phyloP scores from a whole-genome alignment of 1,140 invertebrate genomes.

The Mycetomoellerius zeteki region DNA sequence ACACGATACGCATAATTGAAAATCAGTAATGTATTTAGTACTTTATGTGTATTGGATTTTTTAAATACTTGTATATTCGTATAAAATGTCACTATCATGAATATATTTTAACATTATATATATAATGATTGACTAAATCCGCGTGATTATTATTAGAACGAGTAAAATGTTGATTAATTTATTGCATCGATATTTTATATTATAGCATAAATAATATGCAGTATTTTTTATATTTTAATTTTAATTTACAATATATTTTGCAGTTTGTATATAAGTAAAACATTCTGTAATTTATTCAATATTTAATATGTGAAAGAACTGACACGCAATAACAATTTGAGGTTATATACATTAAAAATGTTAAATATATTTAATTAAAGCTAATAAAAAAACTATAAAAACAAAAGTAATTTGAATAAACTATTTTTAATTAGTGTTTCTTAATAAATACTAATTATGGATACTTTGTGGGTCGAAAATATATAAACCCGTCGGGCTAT shows the following conservation, averaged over 20 bases:
- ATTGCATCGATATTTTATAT: neutral
- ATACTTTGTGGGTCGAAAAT: slow-evolving; percentile 32
- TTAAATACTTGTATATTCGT: neutral
- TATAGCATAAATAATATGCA: neutral
- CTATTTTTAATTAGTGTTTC: neutral
- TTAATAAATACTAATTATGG: neutral
- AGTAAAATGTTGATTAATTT: neutral
- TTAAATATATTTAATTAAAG: neutral
- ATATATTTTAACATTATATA: neutral
- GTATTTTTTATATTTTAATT: neutral
- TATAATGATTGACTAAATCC: neutral
- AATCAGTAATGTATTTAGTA: slow-evolving; percentile 33
- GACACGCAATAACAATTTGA: neutral
- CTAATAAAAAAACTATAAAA: neutral
- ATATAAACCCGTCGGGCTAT: slow-evolving; percentile 58
- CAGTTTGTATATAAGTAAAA: neutral
- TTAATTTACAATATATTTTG: slow-evolving; percentile 12
- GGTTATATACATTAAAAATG: neutral
- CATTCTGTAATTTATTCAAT: neutral
- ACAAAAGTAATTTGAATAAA: neutral
- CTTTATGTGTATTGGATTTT: neutral
- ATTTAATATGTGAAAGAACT: neutral
- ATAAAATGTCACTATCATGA: neutral
- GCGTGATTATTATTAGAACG: neutral
- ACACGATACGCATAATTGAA: slow-evolving; percentile 7